Conservation (phyloP, 1,140 invertebrate species). For the Drosophila jambulina region DNA sequence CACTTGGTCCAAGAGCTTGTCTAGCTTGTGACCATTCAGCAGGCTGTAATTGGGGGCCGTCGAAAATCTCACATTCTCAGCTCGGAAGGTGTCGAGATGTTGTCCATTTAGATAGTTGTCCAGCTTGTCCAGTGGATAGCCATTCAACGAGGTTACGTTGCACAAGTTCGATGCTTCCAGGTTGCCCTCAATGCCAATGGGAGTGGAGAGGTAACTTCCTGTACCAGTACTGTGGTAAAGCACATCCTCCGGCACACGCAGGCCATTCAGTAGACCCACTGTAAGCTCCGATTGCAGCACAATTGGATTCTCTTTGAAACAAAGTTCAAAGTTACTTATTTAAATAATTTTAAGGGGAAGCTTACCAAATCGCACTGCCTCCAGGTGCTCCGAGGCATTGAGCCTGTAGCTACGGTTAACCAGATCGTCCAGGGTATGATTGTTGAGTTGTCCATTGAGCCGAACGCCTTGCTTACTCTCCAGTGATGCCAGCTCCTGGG, state of each 20-base stretch:
- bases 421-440: constrained; percentile 75
- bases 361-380: constrained; percentile 83
- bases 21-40: constrained; percentile 59
- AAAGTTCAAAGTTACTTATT: not conserved
- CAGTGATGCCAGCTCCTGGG: constrained; percentile 62
- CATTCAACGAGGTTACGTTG: constrained; percentile 53
- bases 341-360: not conserved
- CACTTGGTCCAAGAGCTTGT: constrained; percentile 56
- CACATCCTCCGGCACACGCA: constrained; percentile 71
- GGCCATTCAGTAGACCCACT: constrained; percentile 57
- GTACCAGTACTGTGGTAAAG: constrained; percentile 30
- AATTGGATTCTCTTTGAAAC: constrained; percentile 72
- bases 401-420: constrained; percentile 80
- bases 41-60: constrained; percentile 40
- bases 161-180: constrained; percentile 33
- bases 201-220: constrained; percentile 20
- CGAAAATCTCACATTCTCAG: constrained; percentile 60
- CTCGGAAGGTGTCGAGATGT: constrained; percentile 34
- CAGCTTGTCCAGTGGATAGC: constrained; percentile 37
- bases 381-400: constrained; percentile 78
- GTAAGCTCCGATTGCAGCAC: constrained; percentile 52
- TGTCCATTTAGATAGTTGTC: constrained; percentile 27
- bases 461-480: constrained; percentile 61
- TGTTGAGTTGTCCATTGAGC: constrained; percentile 78
- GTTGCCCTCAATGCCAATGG: constrained; percentile 36